A percentile compares a stretch with the other conserved stretches of the same genome.
Evolutionary conservation across 2,797 vertebrate species (phyloP).

Genomic region (Galago senegalensis): DNA sequence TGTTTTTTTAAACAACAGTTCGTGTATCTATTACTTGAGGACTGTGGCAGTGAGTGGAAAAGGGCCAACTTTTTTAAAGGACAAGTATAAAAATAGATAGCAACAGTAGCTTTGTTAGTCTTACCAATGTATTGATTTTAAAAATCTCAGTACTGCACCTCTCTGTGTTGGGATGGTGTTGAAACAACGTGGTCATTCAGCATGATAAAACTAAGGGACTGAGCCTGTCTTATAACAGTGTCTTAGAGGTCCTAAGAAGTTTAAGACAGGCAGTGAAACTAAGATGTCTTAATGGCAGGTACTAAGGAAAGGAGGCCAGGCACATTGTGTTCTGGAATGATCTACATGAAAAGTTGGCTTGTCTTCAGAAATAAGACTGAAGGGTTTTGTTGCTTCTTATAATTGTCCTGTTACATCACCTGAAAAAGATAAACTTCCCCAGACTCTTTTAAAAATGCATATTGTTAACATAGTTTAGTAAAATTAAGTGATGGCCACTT

Average conservation of each 20-base stretch:
- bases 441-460: neutral
- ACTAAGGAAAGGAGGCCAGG: neutral
- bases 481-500: neutral
- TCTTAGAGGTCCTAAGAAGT: conserved; percentile 58
- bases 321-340: neutral
- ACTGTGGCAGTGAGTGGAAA: neutral
- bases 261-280: conserved; percentile 35
- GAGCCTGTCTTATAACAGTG: conserved; percentile 50
- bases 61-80: neutral
- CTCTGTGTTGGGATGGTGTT: neutral
- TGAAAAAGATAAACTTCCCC: neutral
- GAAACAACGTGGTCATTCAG: neutral
- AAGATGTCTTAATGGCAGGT: neutral
- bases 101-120: neutral
- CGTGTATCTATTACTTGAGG: neutral
- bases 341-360: neutral
- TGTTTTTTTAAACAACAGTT: neutral
- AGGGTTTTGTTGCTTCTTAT: neutral
- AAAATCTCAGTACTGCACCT: neutral
- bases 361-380: conserved; percentile 31
- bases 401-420: neutral
- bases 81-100: conserved; percentile 1
- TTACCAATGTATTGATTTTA: neutral
- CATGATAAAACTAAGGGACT: conserved; percentile 34
- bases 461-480: neutral